These are phyloP conservation scores for Nibea coibor DNA, from an alignment of 2,113 vertebrate genomes.

Conservation along the genomic window DNA sequence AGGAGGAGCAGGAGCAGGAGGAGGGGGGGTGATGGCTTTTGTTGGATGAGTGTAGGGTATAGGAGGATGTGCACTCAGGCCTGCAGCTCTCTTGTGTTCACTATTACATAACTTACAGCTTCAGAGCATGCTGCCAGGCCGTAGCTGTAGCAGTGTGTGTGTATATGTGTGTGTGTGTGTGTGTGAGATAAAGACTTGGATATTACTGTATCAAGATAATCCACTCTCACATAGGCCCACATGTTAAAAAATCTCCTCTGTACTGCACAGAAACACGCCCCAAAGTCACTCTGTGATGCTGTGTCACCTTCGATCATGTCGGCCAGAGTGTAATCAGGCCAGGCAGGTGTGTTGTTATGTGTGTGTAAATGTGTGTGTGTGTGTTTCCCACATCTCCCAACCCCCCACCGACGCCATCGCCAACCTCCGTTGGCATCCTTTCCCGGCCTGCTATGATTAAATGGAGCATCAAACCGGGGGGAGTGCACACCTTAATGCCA, in stretches of 20 bases:
- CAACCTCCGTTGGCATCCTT: slow-evolving; percentile 29
- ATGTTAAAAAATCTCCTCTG: too few species aligned
- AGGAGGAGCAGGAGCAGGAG: not conserved
- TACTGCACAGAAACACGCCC: slow-evolving; percentile 13
- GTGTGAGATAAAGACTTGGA: slow-evolving; percentile 46
- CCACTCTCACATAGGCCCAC: not conserved
- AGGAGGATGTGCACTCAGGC: slow-evolving; percentile 77
- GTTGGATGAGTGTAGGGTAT: slow-evolving; percentile 53
- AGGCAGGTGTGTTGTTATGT: slow-evolving; percentile 47
- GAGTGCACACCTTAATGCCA: slow-evolving; percentile 53
- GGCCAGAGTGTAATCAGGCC: slow-evolving; percentile 50
- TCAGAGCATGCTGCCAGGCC: slow-evolving; percentile 68
- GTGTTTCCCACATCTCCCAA: slow-evolving; percentile 2
- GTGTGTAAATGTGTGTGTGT: slow-evolving; percentile 3
- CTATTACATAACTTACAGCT: slow-evolving; percentile 76
- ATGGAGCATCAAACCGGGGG: slow-evolving; percentile 64
- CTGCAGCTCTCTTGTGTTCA: slow-evolving; percentile 73
- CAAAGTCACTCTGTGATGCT: slow-evolving; percentile 26
- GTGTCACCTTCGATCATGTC: slow-evolving; percentile 62
- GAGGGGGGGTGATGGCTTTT: slow-evolving; percentile 53
- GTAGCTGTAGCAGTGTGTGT: slow-evolving; percentile 33
- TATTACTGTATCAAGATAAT: slow-evolving; percentile 37
- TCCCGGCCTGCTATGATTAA: slow-evolving; percentile 52
- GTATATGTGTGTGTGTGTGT: slow-evolving; percentile 10
- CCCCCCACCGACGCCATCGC: not conserved